Percentiles rank a stretch among this genome's conserved stretches.
Evolutionary conservation across 30 jellyfish, hydroid and myxozoan genomes (phyloP).

Genomic region (Hydractinia echinata): DNA sequence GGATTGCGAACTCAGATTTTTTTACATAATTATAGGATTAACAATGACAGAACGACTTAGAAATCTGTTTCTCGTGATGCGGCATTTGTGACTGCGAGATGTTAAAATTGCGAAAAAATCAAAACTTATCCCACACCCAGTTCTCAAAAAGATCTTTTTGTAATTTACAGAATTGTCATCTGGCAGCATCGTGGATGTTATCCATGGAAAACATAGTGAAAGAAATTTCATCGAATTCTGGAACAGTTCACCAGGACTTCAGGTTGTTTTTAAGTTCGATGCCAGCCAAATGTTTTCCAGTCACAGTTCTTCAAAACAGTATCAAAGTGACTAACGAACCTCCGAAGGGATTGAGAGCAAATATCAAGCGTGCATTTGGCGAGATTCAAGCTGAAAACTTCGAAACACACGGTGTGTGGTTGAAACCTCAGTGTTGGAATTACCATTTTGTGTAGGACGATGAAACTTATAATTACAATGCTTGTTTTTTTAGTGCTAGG

Average conservation of each 20-base stretch:
- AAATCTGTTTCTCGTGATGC: too few relatives aligned
- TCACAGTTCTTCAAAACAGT: slow-evolving; percentile 88
- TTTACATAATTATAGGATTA: too few relatives aligned
- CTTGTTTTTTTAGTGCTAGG: slow-evolving; percentile 55
- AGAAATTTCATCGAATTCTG: slow-evolving; percentile 69
- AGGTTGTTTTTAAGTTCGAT: slow-evolving; percentile 85
- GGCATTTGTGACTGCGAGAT: too few relatives aligned
- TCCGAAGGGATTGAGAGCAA: slow-evolving; percentile 93
- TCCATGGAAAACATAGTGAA: slow-evolving; percentile 76
- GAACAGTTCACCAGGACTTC: slow-evolving; percentile 81
- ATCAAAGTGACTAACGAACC: slow-evolving; percentile 98
- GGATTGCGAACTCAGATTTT: too few relatives aligned
- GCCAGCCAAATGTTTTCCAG: slow-evolving; percentile 95
- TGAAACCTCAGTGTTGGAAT: background rate
- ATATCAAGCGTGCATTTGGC: slow-evolving; percentile 79
- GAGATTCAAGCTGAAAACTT: slow-evolving; percentile 72
- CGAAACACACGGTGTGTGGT: slow-evolving; percentile 69
- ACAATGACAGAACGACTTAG: too few relatives aligned
- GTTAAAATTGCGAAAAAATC: background rate
- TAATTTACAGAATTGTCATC: slow-evolving; percentile 72
- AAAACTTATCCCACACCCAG: background rate
- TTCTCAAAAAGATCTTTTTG: too few relatives aligned
- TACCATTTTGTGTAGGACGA: background rate
- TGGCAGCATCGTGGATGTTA: slow-evolving; percentile 99
- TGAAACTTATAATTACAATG: background rate